Percentiles rank a stretch among this genome's conserved stretches.
Evolutionary conservation across 2,888 invertebrate genomes (phyloP).

Genomic region (Nasonovia ribisnigri): DNA sequence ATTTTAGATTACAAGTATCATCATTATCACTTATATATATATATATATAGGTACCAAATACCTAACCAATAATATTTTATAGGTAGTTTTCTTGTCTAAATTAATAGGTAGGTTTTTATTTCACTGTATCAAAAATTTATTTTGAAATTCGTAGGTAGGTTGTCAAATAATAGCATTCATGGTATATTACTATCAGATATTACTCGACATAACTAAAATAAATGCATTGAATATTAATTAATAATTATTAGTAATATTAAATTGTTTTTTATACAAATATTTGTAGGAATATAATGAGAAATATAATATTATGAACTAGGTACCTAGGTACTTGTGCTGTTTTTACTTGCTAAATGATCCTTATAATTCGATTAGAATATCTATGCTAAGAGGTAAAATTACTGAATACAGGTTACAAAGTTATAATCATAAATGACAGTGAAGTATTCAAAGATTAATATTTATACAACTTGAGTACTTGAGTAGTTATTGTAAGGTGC

Average conservation of each 20-base stretch:
- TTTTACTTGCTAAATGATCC: background rate
- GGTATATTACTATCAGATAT: background rate
- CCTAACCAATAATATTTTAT: background rate
- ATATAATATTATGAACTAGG: background rate
- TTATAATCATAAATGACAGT: background rate
- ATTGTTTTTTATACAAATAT: background rate
- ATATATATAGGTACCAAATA: background rate
- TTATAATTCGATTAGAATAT: background rate
- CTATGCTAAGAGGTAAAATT: background rate
- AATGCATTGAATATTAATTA: background rate
- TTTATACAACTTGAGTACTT: background rate
- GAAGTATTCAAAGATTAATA: background rate
- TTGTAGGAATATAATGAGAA: background rate
- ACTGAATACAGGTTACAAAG: background rate
- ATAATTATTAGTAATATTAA: background rate
- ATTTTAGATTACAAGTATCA: background rate
- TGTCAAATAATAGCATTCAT: background rate
- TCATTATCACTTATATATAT: background rate
- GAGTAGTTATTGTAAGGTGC: background rate
- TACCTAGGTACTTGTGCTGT: background rate
- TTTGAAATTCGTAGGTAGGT: background rate
- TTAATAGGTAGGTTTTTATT: background rate
- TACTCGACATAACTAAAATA: background rate
- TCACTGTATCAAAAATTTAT: background rate
- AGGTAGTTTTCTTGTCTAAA: background rate